phyloP scores from a whole-genome alignment of 2,113 vertebrate genomes.

The Hippopotamus amphibius region DNA sequence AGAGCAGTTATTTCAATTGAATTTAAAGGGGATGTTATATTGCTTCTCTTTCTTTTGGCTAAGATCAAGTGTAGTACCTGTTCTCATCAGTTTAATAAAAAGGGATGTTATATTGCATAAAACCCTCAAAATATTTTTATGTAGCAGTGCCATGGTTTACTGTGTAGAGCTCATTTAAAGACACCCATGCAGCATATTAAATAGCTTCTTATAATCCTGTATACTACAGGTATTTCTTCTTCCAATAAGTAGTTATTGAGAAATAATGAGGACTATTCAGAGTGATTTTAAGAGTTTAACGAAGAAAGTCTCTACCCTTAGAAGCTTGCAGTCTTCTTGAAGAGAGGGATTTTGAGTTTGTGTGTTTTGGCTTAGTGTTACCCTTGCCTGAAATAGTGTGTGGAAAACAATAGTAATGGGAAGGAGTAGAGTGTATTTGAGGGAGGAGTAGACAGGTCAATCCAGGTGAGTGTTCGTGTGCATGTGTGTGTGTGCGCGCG shows the following conservation, averaged over 20 bases:
- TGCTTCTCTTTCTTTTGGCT: neutral
- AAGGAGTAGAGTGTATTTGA: neutral
- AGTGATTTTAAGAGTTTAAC: conserved; percentile 18
- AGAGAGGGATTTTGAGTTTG: neutral
- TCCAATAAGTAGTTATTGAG: neutral
- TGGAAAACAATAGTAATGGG: neutral
- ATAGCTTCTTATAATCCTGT: neutral
- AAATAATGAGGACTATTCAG: neutral
- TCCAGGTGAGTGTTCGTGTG: neutral
- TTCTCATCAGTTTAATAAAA: neutral
- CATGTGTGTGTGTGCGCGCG: neutral
- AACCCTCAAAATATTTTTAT: conserved; percentile 37
- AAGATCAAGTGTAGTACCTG: neutral
- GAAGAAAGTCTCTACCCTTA: neutral
- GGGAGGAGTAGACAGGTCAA: neutral
- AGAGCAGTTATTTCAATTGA: conserved; percentile 38
- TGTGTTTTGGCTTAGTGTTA: neutral
- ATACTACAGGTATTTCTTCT: neutral
- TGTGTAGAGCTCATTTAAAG: neutral
- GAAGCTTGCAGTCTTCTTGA: neutral
- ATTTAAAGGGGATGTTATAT: conserved; percentile 33
- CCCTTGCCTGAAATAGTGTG: neutral
- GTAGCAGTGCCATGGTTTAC: neutral
- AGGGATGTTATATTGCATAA: neutral
- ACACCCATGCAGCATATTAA: neutral